These are phyloP conservation scores for Eulemur albifrons DNA, from an alignment of 2,797 vertebrate genomes.

Conservation along the genomic window DNA sequence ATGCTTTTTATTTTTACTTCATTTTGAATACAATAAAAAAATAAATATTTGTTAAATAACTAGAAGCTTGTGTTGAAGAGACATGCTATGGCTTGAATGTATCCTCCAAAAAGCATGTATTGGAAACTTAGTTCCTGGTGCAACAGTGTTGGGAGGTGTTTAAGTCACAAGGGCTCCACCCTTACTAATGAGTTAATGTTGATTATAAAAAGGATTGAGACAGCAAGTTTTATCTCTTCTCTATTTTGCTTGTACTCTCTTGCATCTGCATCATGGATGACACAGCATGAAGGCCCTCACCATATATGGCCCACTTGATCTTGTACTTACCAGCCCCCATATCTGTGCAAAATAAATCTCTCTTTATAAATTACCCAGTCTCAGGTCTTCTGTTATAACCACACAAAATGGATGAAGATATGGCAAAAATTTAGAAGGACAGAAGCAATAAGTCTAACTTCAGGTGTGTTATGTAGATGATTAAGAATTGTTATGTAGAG, in stretches of 20 bases:
- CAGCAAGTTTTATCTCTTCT: neutral
- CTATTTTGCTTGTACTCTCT: neutral
- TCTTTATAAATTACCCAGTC: neutral
- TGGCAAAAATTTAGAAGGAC: neutral
- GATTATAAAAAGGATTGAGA: neutral
- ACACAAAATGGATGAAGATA: neutral
- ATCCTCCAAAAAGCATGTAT: too few relatives aligned
- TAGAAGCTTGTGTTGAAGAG: neutral
- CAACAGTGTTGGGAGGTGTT: neutral
- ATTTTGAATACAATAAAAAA: neutral
- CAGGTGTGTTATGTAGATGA: neutral
- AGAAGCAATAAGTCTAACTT: neutral
- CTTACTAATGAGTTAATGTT: neutral
- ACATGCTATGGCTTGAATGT: neutral
- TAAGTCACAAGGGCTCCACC: neutral
- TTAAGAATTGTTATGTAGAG: neutral
- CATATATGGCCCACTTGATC: neutral
- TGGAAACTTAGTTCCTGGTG: neutral
- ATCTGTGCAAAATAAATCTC: neutral
- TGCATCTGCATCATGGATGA: neutral
- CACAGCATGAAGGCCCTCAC: neutral
- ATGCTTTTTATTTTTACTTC: neutral
- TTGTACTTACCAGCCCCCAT: neutral
- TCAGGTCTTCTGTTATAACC: neutral
- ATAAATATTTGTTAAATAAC: slow-evolving; percentile 11